These are phyloP conservation scores for Drosophila mimetica DNA, from an alignment of 2,888 invertebrate genomes.

Conservation along the genomic window DNA sequence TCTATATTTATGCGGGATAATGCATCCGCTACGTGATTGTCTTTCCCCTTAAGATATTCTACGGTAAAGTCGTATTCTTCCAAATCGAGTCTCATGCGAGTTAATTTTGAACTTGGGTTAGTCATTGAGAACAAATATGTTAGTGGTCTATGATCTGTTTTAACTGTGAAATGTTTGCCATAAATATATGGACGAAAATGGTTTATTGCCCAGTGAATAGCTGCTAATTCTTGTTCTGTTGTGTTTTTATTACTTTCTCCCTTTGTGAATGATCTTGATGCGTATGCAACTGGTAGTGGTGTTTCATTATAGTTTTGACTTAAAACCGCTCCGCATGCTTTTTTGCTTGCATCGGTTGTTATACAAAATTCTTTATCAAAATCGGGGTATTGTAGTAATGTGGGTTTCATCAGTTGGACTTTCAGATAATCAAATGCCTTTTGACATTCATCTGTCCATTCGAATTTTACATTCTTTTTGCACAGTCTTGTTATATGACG, in stretches of 20 bases:
- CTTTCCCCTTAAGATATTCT: no score
- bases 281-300: slow-evolving; percentile 6
- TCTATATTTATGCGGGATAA: neutral
- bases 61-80: no score
- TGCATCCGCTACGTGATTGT: neutral
- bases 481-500: neutral
- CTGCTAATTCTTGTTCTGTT: slow-evolving; percentile 1
- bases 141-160: no score
- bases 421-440: slow-evolving; percentile 1
- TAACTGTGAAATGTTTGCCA: slow-evolving; percentile 3
- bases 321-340: neutral
- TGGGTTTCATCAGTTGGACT: neutral
- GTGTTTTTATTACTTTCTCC: slow-evolving; percentile 1
- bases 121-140: no score
- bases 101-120: no score
- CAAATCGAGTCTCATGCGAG: no score
- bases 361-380: slow-evolving; percentile 17
- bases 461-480: neutral
- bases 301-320: slow-evolving; percentile 5
- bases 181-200: slow-evolving; percentile 10
- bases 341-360: neutral
- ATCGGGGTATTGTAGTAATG: slow-evolving; percentile 5
- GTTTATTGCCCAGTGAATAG: neutral
- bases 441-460: neutral
- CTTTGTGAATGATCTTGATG: neutral